phyloP scores from a whole-genome alignment of 2,888 invertebrate genomes.

The Stenichneumon culpator region DNA sequence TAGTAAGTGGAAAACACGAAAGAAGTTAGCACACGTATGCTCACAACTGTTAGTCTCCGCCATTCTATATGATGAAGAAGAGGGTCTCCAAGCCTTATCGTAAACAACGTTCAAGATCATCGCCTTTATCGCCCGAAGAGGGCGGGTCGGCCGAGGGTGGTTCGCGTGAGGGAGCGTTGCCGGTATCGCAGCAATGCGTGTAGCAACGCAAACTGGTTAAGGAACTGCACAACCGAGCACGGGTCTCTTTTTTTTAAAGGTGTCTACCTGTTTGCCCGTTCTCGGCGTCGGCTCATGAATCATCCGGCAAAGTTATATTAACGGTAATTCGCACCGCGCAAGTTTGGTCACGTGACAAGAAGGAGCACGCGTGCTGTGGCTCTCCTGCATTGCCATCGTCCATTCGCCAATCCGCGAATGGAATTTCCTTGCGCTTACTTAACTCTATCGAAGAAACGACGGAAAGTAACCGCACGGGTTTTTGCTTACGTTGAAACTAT shows the following conservation, averaged over 20 bases:
- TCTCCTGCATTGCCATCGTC: slow-evolving; percentile 1
- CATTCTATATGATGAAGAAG: slow-evolving; percentile 35
- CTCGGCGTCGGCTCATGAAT: slow-evolving; percentile 73
- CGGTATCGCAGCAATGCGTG: not conserved
- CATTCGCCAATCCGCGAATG: not conserved
- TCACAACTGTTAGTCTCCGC: slow-evolving; percentile 21
- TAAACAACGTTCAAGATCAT: slow-evolving; percentile 72
- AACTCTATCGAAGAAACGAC: slow-evolving; percentile 29
- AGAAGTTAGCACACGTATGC: not conserved
- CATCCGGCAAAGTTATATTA: slow-evolving; percentile 80
- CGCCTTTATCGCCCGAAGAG: slow-evolving; percentile 63
- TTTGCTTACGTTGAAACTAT: not conserved
- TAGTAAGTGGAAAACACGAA: slow-evolving; percentile 12
- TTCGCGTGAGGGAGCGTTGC: not conserved
- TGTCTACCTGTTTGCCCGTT: slow-evolving; percentile 44
- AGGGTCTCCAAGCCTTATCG: slow-evolving; percentile 40
- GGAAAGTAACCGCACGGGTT: slow-evolving; percentile 42
- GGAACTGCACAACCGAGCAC: not conserved
- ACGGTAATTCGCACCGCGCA: slow-evolving; percentile 77
- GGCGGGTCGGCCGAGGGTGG: not conserved
- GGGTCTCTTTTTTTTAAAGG: not conserved
- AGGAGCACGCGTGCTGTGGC: slow-evolving; percentile 52
- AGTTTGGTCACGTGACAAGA: slow-evolving; percentile 56
- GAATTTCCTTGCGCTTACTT: slow-evolving; percentile 29
- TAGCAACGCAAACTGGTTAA: not conserved